Evolutionary conservation across 2,113 vertebrate genomes (phyloP).

Genomic region (Micronisus gabar): DNA sequence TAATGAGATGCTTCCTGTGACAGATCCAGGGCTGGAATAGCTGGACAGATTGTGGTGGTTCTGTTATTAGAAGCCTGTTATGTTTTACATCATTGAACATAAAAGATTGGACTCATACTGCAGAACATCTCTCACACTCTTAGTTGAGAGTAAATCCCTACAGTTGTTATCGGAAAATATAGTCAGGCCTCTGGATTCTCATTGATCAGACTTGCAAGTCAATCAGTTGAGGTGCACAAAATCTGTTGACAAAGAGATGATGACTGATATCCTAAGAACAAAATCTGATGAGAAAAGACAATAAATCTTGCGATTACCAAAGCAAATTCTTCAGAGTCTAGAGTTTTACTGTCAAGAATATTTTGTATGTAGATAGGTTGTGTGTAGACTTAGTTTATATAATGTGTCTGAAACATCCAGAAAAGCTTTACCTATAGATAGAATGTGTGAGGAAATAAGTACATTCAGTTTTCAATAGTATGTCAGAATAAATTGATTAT

Average conservation of each 20-base stretch:
- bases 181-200: neutral
- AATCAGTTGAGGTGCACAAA: neutral
- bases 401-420: neutral
- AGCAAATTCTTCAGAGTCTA: neutral
- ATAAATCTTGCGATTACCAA: neutral
- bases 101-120: neutral
- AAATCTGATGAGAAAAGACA: neutral
- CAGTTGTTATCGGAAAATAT: neutral
- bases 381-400: neutral
- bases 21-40: neutral
- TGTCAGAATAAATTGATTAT: neutral
- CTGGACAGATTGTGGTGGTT: neutral
- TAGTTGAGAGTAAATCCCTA: neutral
- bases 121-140: neutral
- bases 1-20: neutral
- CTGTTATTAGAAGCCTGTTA: slow-evolving; percentile 35
- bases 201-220: neutral
- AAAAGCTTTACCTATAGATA: neutral
- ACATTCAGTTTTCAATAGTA: neutral
- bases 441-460: neutral
- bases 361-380: neutral
- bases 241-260: neutral
- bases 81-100: neutral
- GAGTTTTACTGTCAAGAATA: neutral
- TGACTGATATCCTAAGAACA: neutral